Conservation (phyloP, 2,888 invertebrate genomes). For the Watsonalla cultraria region DNA sequence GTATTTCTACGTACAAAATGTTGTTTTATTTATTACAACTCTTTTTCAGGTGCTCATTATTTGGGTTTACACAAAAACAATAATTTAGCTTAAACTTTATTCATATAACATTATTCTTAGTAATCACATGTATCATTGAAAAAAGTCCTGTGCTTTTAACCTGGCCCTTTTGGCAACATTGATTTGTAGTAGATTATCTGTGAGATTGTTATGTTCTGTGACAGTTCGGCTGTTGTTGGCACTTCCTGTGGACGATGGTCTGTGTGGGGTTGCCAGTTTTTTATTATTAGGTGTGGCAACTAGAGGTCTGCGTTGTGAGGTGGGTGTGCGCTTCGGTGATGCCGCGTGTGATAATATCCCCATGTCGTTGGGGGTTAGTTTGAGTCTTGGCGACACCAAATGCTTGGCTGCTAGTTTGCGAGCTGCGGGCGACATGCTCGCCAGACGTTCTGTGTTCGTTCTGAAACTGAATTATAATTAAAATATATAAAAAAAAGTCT, state of each 20-base stretch:
- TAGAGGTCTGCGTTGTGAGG: conserved; percentile 28
- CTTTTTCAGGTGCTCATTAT: neutral
- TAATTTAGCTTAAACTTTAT: neutral
- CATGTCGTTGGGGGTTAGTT: conserved; percentile 60
- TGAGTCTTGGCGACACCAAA: conserved; percentile 67
- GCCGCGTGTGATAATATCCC: conserved; percentile 49
- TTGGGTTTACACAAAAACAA: neutral
- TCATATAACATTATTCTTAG: conserved; percentile 7
- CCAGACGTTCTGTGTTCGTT: conserved; percentile 87
- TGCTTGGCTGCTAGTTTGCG: conserved; percentile 86
- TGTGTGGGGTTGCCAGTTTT: conserved; percentile 14
- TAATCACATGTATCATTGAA: conserved; percentile 38
- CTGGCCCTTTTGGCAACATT: conserved; percentile 85
- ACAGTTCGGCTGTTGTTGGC: conserved; percentile 21
- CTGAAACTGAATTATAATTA: conserved; percentile 48
- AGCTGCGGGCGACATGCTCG: conserved; percentile 97
- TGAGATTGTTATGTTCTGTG: conserved; percentile 77
- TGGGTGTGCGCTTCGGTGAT: conserved; percentile 40
- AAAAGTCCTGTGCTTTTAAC: conserved; percentile 91
- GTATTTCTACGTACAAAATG: too few species aligned
- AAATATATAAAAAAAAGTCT: too few species aligned
- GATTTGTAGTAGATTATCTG: conserved; percentile 92
- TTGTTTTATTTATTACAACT: too few species aligned
- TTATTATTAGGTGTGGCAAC: conserved; percentile 41
- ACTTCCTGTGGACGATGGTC: conserved; percentile 14